Base-by-base conservation (phyloP, 2,113 vertebrate genomes). In the Loxodonta africana region DNA sequence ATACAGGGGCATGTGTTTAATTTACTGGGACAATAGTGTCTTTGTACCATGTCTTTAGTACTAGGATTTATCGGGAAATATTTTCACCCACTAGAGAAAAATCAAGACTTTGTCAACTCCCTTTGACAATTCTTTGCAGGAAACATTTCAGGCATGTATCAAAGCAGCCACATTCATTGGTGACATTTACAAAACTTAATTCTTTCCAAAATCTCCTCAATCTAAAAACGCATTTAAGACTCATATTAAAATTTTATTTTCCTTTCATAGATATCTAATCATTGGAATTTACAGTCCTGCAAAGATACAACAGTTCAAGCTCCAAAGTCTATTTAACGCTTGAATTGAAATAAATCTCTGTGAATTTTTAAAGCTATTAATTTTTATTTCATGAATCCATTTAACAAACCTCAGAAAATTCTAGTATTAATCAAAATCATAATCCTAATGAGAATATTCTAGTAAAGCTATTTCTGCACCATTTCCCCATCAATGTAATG, bases 141-240 rank as follows among this genome's bases (percentile, higher is more conserved):
- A 99, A 99, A 97, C 97, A 98, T 98, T 98, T 97, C 98, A 98
- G 95, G 98, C 98, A 98, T 91, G 96, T 97, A 98, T 97, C 96
- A 99, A 98, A 95, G 97, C 86, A 37, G 94, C 95, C 96, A 95
- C 93, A 98, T 98, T 98, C 96, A 98, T 53, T 98, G 94, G 81
- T 98, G 98, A 98, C 98, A 99, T 98, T 98, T 98, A 98, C 77
- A 97, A 93, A 98, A 98, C 6, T 60, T 97, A 94, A 96, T 96
- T 98, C 51, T 41, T 97, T 98, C 97, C 85, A 96, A 90, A 93
- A 88, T 83, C 62, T 91, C 77, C 18, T 96, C 76, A 90, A 95
- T 44, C 41, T 85, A 73, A 91, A 95, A 65, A 88, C 8, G 81
- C 28, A 76, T 2, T 46, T 94, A 92, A 85, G 37, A 15, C 33